Base-by-base conservation (phyloP, 2,888 invertebrate species). In the Seladonia tumulorum region DNA sequence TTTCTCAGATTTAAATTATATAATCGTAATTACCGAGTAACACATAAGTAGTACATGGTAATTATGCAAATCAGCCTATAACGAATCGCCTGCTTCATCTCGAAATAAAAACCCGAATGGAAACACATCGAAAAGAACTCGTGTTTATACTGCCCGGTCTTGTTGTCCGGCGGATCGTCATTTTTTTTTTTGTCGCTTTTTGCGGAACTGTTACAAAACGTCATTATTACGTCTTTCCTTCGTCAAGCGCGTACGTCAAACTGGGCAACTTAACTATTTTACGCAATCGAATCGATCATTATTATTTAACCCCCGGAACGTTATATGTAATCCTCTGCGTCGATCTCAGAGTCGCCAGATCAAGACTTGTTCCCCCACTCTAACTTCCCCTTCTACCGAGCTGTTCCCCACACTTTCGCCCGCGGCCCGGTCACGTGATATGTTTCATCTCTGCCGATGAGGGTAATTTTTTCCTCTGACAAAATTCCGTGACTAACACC, bases 1-100 rank as follows among this genome's bases (percentile, higher is more conserved):
- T 77, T 81, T 45, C 29, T 81, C 42, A 49, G 71, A 89, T 87
- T 35, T 81, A 22, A 60, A 74, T 89, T 89, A 83, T 25, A 78
- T 66, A 89, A 89, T 29, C 12, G 25, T 70, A 82, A 80, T 76
- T 68, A n/a, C 75, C 25, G 78, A 60, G 39, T 39, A 77, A 77
- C 66, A 68, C n/a, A 35, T 35, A 35, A 35, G 35, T 35, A 35
- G 35, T 5, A 35, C 5, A 35, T 5, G 5, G 35, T 16, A 72
- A 79, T 70, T 79, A 80, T 53, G 60, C 35, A 78, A 87, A 82
- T 89, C 82, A 79, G 49, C 71, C 42, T 47, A 45, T 79, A 81
- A 85, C 14, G 16, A 70, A 25, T 49, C 68, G 66, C 12, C 18
- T 57, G 75, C 60, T 68, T 63, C 18, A 25, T 78, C 60, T 76